phyloP scores from a whole-genome alignment of 2,113 vertebrate genomes.

The Chamaetylas fuelleborni region DNA sequence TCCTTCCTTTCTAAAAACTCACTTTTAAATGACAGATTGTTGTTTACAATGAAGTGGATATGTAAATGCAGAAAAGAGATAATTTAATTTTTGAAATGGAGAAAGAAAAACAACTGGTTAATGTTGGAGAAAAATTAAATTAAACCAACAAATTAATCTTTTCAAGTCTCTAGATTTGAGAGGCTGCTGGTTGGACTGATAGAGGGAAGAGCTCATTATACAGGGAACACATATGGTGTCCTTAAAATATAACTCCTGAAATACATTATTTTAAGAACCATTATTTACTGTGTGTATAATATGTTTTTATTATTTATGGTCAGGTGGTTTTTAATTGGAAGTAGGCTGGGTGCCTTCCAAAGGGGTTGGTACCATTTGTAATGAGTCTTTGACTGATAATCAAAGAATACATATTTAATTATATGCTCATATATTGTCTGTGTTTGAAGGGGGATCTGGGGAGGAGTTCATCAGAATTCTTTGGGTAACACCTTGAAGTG shows the following conservation, averaged over 20 bases:
- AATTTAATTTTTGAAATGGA: not conserved
- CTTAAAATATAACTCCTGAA: conserved; percentile 52
- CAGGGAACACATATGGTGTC: conserved; percentile 37
- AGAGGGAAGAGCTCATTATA: conserved; percentile 16
- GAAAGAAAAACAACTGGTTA: not conserved
- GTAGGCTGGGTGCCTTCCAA: conserved; percentile 49
- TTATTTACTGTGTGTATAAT: conserved; percentile 64
- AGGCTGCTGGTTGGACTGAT: not conserved
- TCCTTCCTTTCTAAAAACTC: not conserved
- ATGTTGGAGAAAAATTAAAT: not conserved
- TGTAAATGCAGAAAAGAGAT: not conserved
- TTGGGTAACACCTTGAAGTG: not conserved
- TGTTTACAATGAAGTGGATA: not conserved
- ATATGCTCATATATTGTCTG: not conserved
- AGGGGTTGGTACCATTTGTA: not conserved
- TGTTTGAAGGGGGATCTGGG: not conserved
- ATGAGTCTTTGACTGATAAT: conserved; percentile 12
- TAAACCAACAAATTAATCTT: conserved; percentile 2
- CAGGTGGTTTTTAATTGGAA: conserved; percentile 69
- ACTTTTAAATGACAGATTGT: not conserved
- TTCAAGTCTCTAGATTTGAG: not conserved
- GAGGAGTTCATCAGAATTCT: not conserved
- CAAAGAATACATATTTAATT: not conserved
- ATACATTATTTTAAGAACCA: conserved; percentile 65
- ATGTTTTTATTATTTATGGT: conserved; percentile 71